These are phyloP conservation scores for Horisme vitalbata DNA, from an alignment of 2,888 invertebrate species.

Conservation along the genomic window DNA sequence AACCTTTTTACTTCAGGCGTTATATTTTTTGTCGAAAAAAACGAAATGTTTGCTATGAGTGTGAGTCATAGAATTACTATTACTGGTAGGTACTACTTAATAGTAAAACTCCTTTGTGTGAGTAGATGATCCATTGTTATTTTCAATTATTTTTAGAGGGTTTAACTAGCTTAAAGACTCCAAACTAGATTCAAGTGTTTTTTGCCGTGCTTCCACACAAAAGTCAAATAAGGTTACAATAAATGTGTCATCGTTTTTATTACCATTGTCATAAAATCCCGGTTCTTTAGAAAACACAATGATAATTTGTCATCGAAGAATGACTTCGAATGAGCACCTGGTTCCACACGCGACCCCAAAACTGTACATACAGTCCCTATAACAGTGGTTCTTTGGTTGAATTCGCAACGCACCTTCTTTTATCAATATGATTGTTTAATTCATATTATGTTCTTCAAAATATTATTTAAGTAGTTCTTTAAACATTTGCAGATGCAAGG, in stretches of 20 bases:
- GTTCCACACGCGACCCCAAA: slow-evolving; percentile 69
- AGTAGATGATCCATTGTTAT: too few relatives aligned
- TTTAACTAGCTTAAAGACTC: too few relatives aligned
- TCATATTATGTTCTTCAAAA: slow-evolving; percentile 79
- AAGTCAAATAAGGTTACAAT: slow-evolving; percentile 49
- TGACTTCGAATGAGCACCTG: slow-evolving; percentile 66
- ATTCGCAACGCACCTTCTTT: slow-evolving; percentile 75
- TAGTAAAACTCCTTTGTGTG: too few relatives aligned
- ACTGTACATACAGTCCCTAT: slow-evolving; percentile 30
- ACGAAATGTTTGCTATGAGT: too few relatives aligned
- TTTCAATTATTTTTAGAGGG: too few relatives aligned
- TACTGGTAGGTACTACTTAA: too few relatives aligned
- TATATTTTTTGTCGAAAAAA: too few relatives aligned
- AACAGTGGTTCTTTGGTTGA: slow-evolving; percentile 41
- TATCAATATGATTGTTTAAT: slow-evolving; percentile 78
- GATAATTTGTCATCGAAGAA: slow-evolving; percentile 76
- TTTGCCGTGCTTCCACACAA: slow-evolving; percentile 41
- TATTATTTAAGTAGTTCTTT: slow-evolving; percentile 76
- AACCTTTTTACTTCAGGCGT: neutral
- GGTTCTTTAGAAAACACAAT: slow-evolving; percentile 64
- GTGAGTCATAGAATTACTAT: too few relatives aligned
- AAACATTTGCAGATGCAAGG: slow-evolving; percentile 72
- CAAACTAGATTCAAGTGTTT: too few relatives aligned
- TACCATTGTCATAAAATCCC: slow-evolving; percentile 54
- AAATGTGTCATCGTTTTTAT: slow-evolving; percentile 63